Evolutionary conservation across 2,888 invertebrate species (phyloP), one percentile per base, ranked within the genome.

Genomic region (Meiosimyza platycephala): DNA sequence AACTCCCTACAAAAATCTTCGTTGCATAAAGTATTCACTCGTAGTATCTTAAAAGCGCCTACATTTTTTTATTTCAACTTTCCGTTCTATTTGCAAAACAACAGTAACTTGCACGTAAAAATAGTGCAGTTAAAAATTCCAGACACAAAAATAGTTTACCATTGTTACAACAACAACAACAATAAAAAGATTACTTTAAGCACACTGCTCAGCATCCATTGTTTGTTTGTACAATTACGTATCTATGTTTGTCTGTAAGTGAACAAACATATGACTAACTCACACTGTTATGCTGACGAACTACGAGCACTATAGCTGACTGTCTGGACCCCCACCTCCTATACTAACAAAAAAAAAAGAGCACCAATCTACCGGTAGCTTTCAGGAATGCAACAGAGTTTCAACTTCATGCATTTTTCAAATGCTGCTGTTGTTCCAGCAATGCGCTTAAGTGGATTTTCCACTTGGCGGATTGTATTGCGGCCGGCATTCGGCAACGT

Each of bases 371-470:
- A 16, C 16, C 60, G 60, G 33, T 40, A 12, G 33, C 4, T 16
- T 16, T 22, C 60, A 40, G 40, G 33, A 62, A 28, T 62, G 33
- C 60, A 33, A 11, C 33, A 40, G 33, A 62, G 40, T 40, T 40
- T 40, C 15, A 50, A 28, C 40, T 51, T 51, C 64, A 51, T 40
- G 16, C 63, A 63, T 64, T 64, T 64, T 51, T 51, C 64, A 64
- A 52, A 64, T 64, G 40, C 40, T 40, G 40, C 9, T 40, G 64
- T 40, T 62, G 13, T 60, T 9, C 59, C 59, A 28, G 51, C 64
- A 16, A 33, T 62, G 64, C 13, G 28, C 13, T 40, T 13, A 51
- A 64, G 64, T 64, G 64, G 64, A 64, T 64, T 64, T 64, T 64
- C 64, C 64, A 64, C 64, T 64, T 64, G 28, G 50, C 22, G 60